Evolutionary conservation across 2,888 invertebrate genomes (phyloP).

Genomic region (Eucera pruinosa): DNA sequence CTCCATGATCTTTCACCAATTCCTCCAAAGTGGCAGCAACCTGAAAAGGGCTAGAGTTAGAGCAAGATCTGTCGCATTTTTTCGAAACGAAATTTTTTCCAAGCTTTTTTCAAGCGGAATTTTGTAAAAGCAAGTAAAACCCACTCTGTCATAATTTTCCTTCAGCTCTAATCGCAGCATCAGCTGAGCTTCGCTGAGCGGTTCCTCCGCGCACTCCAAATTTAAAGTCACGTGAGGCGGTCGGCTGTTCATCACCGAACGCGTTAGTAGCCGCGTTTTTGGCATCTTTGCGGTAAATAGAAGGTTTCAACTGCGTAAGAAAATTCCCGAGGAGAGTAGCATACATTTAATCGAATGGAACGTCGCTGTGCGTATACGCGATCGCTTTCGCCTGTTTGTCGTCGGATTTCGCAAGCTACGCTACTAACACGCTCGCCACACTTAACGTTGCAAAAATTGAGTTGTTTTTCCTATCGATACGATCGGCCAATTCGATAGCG

Average conservation of each 20-base stretch:
- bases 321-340: constrained; percentile 8
- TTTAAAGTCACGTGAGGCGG: constrained; percentile 79
- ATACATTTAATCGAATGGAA: constrained; percentile 23
- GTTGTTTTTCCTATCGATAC: too few species aligned
- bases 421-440: too few species aligned
- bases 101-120: too few species aligned
- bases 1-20: constrained; percentile 80
- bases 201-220: constrained; percentile 85
- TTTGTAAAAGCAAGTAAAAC: neutral
- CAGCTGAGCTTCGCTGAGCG: constrained; percentile 83
- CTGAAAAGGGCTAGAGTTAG: constrained; percentile 62
- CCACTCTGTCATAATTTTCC: constrained; percentile 80
- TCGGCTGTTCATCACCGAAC: constrained; percentile 74
- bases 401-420: too few species aligned
- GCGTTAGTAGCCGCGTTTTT: constrained; percentile 72
- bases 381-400: too few species aligned
- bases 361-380: too few species aligned
- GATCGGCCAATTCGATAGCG: too few species aligned
- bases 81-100: too few species aligned
- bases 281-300: constrained; percentile 66
- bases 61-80: too few species aligned
- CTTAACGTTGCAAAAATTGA: too few species aligned
- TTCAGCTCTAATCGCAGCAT: constrained; percentile 76
- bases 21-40: constrained; percentile 79
- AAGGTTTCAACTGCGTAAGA: neutral